Evolutionary conservation across 2,888 invertebrate species (phyloP).

Genomic region (Matsumyia berberina): DNA sequence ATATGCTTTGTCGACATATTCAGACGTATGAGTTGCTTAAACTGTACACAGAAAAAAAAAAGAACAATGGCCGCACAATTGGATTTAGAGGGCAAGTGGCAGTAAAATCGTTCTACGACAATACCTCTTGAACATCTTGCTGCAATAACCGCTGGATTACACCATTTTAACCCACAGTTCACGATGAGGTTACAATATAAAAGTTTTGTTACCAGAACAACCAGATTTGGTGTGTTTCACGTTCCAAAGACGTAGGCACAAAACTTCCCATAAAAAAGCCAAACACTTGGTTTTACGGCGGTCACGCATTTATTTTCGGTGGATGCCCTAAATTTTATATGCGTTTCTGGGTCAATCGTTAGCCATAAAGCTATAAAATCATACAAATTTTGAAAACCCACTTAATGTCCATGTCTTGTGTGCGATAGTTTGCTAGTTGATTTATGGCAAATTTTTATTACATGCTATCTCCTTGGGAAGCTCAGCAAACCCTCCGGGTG

Average conservation of each 20-base stretch:
- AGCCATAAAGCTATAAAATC: not conserved
- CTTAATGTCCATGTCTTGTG: constrained; percentile 13
- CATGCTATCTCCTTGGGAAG: constrained; percentile 8
- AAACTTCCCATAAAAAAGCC: constrained; percentile 3
- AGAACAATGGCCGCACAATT: no score
- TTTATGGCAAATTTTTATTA: constrained; percentile 21
- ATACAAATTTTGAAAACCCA: constrained; percentile 11
- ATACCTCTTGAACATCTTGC: not conserved
- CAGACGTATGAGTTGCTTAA: no score
- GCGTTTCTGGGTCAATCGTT: constrained; percentile 14
- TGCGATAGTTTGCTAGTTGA: constrained; percentile 11
- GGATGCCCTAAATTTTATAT: not conserved
- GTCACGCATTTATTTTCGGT: constrained; percentile 7
- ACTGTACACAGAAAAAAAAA: no score
- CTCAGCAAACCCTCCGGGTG: constrained; percentile 1
- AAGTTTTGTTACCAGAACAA: not conserved
- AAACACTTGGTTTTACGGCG: not conserved
- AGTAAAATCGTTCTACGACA: not conserved
- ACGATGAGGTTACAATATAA: constrained; percentile 12
- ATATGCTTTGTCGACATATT: no score
- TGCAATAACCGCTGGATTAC: not conserved
- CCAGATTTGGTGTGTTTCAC: not conserved
- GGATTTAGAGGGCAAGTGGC: no score
- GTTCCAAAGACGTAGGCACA: not conserved
- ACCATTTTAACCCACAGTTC: constrained; percentile 1